Base-by-base conservation (phyloP, 2,113 vertebrate species). In the Numenius arquata region DNA sequence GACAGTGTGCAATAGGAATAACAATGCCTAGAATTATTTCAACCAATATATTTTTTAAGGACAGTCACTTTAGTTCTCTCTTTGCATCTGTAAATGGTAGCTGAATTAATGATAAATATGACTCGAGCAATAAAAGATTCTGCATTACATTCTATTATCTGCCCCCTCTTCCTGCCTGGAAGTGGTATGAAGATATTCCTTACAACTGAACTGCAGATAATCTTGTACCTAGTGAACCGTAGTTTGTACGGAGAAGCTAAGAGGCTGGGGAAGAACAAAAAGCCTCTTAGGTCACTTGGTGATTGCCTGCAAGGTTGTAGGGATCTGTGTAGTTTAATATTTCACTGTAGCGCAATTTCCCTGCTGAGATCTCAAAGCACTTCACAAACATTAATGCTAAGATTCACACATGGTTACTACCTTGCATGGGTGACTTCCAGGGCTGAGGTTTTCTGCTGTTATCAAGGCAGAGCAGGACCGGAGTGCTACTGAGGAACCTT, bases 191-290 rank as follows among this genome's bases (percentile, higher is more conserved):
- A 52, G 72, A 61, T 87, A 73, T 85, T 90, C 62, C 88, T 92
- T 63, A 75, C 82, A 77, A 50, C 14, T 82, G 94, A 96, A 77
- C 94, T 74, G 83, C 78, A 96, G 92, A 50, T 95, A 91, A 94
- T 90, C 82, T 88, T 50, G 79, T 45, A 85, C 77, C 84, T 48
- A 71, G 78, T 5, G 80, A 93, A 36, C 76, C 65, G 27, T 61
- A 50, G 21, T 52, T 81, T 77, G 81, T 50, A 53, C 80, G 62
- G 73, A 87, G 87, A 68, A 87, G n/a, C 63, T 67, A 79, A 68
- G 80, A 89, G 67, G 53, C 76, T 74, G 74, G 36, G 66, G 82
- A 86, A 91, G 84, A 65, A 58, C 59, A 87, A 70, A 85, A 90
- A 45, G 25, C 53, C 81, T 80, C 76, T 61, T 43, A 53, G 91